Conservation (phyloP, 2,113 vertebrate species). For the Leucopsar rothschildi region DNA sequence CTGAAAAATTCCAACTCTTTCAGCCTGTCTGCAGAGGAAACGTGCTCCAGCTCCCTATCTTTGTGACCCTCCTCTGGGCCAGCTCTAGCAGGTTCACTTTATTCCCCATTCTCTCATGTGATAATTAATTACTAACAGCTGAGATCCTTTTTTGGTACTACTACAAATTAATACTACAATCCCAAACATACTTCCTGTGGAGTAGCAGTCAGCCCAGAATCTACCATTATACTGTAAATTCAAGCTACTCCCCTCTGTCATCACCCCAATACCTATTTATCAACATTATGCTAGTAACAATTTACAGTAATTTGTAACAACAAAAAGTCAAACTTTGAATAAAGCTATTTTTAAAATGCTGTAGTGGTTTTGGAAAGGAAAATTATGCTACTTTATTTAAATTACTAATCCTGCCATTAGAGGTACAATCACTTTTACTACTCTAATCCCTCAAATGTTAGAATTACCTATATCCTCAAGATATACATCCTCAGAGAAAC, state of each 20-base stretch:
- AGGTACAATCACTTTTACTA: neutral
- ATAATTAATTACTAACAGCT: neutral
- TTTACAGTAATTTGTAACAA: neutral
- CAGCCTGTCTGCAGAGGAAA: neutral
- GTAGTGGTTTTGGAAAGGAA: neutral
- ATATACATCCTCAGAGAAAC: neutral
- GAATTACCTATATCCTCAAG: neutral
- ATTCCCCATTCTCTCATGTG: neutral
- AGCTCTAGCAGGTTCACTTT: neutral
- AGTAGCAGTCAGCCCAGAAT: neutral
- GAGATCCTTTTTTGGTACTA: neutral
- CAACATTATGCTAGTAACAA: neutral
- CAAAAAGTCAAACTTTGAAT: neutral
- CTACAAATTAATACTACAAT: neutral
- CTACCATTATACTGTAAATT: neutral
- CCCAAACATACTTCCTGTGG: neutral
- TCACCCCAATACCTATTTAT: neutral
- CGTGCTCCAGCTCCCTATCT: too few relatives aligned
- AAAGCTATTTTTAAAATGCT: neutral
- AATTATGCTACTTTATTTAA: neutral
- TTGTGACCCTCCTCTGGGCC: neutral
- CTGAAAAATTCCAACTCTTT: neutral
- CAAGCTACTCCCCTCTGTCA: neutral
- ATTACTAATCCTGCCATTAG: neutral
- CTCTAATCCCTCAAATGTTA: neutral